Percentiles rank a stretch among this genome's conserved stretches.
These are phyloP conservation scores for Mythimna lalbum DNA, from an alignment of 2,888 invertebrate species.

Conservation along the genomic window DNA sequence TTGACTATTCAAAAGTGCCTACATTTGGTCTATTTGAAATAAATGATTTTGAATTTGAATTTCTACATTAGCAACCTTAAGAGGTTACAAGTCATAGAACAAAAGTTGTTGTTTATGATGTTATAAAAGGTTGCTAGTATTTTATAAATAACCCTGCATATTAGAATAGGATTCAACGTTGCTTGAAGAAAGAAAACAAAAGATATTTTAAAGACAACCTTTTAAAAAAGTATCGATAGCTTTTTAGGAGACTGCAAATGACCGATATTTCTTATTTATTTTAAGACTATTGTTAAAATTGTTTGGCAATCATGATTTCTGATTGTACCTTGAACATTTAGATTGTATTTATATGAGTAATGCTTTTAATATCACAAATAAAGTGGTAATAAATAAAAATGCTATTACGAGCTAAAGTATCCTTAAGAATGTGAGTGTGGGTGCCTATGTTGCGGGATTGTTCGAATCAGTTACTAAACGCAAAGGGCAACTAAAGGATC, in stretches of 20 bases:
- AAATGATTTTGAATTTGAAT: no score
- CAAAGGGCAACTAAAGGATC: no score
- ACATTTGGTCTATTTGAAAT: no score
- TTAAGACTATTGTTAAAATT: neutral
- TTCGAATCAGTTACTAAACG: no score
- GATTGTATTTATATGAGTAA: constrained; percentile 12
- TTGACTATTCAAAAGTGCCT: no score
- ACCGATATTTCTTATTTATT: neutral
- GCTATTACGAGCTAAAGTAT: constrained; percentile 18
- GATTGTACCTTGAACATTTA: constrained; percentile 17
- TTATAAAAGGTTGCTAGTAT: no score
- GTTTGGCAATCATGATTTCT: constrained; percentile 1
- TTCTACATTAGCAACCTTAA: no score
- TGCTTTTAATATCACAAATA: constrained; percentile 6
- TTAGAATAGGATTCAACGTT: neutral
- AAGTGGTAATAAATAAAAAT: constrained; percentile 9
- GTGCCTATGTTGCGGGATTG: neutral
- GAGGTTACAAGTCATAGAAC: no score
- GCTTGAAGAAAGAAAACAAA: neutral
- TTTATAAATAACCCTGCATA: no score
- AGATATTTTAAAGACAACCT: neutral
- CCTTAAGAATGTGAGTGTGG: constrained; percentile 23
- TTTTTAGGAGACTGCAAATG: neutral
- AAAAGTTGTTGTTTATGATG: no score
- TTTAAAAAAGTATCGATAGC: neutral